Evolutionary conservation across 2,113 vertebrate genomes (phyloP), one percentile per base, ranked within the genome.

Genomic region (Gymnorhina tibicen): DNA sequence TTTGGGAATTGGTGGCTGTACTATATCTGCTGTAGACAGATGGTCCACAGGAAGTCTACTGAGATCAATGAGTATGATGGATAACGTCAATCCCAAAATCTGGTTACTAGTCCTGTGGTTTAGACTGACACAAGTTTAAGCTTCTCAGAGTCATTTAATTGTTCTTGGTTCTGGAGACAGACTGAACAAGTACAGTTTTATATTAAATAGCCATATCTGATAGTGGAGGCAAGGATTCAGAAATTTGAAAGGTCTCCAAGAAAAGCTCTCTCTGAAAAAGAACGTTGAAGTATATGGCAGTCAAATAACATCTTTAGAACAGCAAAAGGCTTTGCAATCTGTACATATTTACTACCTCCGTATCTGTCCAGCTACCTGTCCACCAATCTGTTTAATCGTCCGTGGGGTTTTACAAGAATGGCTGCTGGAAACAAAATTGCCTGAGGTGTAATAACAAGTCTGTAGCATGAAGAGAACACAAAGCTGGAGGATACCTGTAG

Each of bases 181-280:
- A 35, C 7, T 17, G 27, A n/a, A 42, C 21, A 72, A 44, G 49
- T 58, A 28, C 11, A 70, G 6, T 50, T 69, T 33, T 27, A 4
- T 10, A 26, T 74, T 81, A 53, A 19, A n/a, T 60, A 41, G 20
- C 16, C 3, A 0, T 83, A 27, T 79, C 0, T 0, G 2, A 28
- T 32, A 55, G 20, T 50, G 20, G 32, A 70, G 60, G 8, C 1
- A 5, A 73, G 21, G 26, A 73, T 13, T 56, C 19, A 55, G 55
- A 69, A 81, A 64, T 82, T 20, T 52, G 28, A 21, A 63, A 59
- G 11, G 21, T 39, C 10, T 44, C 30, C n/a, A 56, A n/a, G 55
- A 41, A 91, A 10, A 82, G 7, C 10, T 85, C 32, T 56, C 24
- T 74, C 47, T 81, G 13, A 42, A 89, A 66, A 70, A 35, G 27